Evolutionary conservation across 1,140 invertebrate genomes (phyloP).

Genomic region (Lasioglossum albipes): DNA sequence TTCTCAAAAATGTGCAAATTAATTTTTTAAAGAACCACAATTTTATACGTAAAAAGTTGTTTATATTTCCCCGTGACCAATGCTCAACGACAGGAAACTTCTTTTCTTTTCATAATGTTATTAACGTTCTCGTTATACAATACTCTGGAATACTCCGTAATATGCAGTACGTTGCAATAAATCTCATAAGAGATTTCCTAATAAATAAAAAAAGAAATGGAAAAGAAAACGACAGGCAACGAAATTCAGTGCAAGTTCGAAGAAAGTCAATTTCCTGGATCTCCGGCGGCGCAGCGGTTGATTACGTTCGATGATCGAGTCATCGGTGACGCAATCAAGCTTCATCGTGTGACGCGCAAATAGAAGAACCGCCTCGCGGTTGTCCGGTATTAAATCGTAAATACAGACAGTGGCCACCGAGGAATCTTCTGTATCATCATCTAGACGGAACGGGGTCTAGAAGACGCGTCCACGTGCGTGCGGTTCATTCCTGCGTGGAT

Average conservation of each 20-base stretch:
- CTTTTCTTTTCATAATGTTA: too few relatives aligned
- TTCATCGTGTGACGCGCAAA: background rate
- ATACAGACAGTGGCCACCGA: background rate
- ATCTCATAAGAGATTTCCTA: too few relatives aligned
- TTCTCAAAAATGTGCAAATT: too few relatives aligned
- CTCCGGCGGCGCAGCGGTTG: too few relatives aligned
- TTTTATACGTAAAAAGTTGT: too few relatives aligned
- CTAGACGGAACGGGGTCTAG: background rate
- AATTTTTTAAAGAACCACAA: too few relatives aligned
- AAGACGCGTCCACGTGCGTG: slow-evolving; percentile 33
- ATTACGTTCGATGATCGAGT: background rate
- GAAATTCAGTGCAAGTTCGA: background rate
- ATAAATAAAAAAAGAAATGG: too few relatives aligned
- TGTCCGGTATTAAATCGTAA: slow-evolving; percentile 1
- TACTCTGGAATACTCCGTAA: too few relatives aligned
- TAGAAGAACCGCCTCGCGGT: background rate
- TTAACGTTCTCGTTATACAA: too few relatives aligned
- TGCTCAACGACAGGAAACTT: background rate
- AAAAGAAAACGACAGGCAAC: background rate
- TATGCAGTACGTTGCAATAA: too few relatives aligned
- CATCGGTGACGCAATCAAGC: background rate
- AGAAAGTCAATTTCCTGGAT: background rate
- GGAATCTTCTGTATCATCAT: background rate
- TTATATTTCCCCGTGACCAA: too few relatives aligned
- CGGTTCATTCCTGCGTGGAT: slow-evolving; percentile 47